These are phyloP conservation scores for Zapus hudsonius DNA, from an alignment of 2,113 vertebrate species.

Conservation along the genomic window DNA sequence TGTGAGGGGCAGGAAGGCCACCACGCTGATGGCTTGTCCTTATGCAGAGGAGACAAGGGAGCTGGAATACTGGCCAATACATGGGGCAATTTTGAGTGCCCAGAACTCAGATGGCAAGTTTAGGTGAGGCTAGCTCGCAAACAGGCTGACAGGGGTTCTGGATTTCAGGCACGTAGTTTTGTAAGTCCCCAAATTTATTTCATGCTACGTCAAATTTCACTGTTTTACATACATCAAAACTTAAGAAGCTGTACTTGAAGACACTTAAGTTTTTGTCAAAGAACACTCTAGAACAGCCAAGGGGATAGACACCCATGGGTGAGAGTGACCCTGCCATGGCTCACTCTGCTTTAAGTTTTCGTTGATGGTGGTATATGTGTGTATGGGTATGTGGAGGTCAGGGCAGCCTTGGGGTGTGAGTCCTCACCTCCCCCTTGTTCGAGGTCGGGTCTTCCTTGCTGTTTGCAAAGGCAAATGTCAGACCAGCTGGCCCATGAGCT, in stretches of 20 bases:
- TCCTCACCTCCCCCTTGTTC: too few species aligned
- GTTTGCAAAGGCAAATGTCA: too few species aligned
- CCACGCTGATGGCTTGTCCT: neutral
- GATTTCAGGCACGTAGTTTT: neutral
- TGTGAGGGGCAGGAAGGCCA: neutral
- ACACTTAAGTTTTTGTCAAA: neutral
- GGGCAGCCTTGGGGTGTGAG: too few species aligned
- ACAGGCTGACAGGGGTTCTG: neutral
- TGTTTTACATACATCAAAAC: neutral
- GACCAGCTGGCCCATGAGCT: too few species aligned
- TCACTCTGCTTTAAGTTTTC: neutral
- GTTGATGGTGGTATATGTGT: too few species aligned
- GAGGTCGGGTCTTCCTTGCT: too few species aligned
- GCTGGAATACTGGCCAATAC: neutral
- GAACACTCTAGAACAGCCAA: neutral
- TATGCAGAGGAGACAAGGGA: neutral
- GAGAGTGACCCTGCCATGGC: neutral
- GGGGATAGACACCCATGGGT: neutral
- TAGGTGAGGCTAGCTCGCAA: neutral
- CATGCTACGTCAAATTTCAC: neutral
- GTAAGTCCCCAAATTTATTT: neutral
- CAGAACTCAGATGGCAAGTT: neutral
- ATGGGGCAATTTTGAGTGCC: neutral
- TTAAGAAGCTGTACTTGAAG: neutral
- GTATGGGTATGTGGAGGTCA: too few species aligned